Base-by-base conservation (phyloP, 2,113 vertebrate species). In the Poicephalus gulielmi region DNA sequence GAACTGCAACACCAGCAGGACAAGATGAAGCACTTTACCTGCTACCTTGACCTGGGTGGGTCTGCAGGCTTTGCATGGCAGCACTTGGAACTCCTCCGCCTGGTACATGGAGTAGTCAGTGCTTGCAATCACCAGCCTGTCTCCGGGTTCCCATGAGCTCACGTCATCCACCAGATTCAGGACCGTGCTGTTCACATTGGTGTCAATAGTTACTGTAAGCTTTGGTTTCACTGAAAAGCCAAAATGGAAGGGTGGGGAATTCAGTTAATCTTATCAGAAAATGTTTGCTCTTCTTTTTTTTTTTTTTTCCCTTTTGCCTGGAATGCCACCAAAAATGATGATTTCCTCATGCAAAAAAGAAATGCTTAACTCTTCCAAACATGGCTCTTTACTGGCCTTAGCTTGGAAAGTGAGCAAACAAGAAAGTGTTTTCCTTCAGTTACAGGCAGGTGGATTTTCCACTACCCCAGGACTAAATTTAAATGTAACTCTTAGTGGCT, bases 71-170 rank as follows among this genome's bases (percentile, higher is more conserved):
- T 47, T 97, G 94, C 98, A 98, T 0, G 97, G 97, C 15, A 98
- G 44, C 31, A 99, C 98, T 37, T 84, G 92, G 39, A 99, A 98
- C 74, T 98, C 98, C 47, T 99, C 99, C 0, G 98, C 98, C 57
- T 99, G 99, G 94, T 99, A 97, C 98, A 99, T 98, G 90, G 98
- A 98, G 44, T 98, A 99, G 69, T 99, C 98, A 0, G 98, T 98
- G 46, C 98, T 99, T 13, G 98, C 98, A 8, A 98, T 94, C 50
- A 98, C 98, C 57, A 99, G 75, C 28, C 76, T 97, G 59, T 99
- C 98, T 13, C 98, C 98, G 0, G 97, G 94, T 31, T 57, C 69
- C 98, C 98, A 99, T 0, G 98, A 98, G 27, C 60, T 95, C 53
- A 90, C 98, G 0, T 98, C 92, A n/a, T 98, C 98, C 31, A 44